Percentiles rank a stretch among this genome's conserved stretches.
Evolutionary conservation across 2,888 invertebrate species (phyloP).

Genomic region (Sinelater perroti): DNA sequence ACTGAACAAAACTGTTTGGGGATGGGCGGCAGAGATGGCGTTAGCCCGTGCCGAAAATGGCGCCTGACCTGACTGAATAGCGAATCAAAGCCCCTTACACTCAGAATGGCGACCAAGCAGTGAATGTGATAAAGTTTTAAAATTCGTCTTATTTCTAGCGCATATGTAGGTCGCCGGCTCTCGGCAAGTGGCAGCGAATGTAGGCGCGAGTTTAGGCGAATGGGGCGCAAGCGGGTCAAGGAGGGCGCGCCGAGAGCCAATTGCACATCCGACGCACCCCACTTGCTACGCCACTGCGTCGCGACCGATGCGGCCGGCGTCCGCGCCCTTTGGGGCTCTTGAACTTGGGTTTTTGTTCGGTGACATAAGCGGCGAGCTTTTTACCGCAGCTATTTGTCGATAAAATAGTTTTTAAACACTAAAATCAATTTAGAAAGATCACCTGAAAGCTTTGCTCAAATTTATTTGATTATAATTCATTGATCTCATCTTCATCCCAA

Average conservation of each 20-base stretch:
- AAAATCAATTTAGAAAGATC: too few relatives aligned
- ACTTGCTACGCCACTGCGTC: constrained; percentile 28
- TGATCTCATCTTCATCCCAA: too few relatives aligned
- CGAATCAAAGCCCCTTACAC: constrained; percentile 51
- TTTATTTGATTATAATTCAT: too few relatives aligned
- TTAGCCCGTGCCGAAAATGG: constrained; percentile 4
- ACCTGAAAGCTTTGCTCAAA: too few relatives aligned
- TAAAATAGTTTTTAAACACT: too few relatives aligned
- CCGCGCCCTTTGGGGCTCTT: constrained; percentile 11
- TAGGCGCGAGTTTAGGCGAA: constrained; percentile 51
- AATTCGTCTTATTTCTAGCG: constrained; percentile 62
- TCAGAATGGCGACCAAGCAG: constrained; percentile 56
- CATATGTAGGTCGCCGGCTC: constrained; percentile 58
- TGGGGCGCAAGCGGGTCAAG: constrained; percentile 57
- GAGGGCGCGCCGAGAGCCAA: constrained; percentile 41
- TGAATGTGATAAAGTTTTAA: constrained; percentile 61
- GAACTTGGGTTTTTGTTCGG: constrained; percentile 25
- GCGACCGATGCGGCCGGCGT: not conserved
- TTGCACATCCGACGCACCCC: constrained; percentile 16
- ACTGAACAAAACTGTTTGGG: too few relatives aligned
- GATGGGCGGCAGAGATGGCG: constrained; percentile 16
- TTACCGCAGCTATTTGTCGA: too few relatives aligned
- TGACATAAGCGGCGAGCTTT: too few relatives aligned
- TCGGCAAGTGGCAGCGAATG: constrained; percentile 46
- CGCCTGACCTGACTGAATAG: not conserved